Evolutionary conservation across 2,888 invertebrate species (phyloP).

Genomic region (Drosophila ustulata): DNA sequence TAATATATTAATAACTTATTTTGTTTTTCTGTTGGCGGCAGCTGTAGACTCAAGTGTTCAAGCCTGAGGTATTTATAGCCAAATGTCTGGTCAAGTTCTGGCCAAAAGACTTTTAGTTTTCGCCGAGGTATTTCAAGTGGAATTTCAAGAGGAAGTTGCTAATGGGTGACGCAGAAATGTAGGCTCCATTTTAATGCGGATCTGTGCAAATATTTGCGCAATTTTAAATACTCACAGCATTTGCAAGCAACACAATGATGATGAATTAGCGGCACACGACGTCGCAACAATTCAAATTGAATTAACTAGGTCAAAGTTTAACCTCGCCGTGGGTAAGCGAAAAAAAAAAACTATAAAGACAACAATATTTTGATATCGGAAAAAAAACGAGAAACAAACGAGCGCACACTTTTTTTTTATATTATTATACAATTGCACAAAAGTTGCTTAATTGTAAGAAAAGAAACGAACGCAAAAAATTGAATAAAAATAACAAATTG

Average conservation of each 20-base stretch:
- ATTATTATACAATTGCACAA: conserved; percentile 62
- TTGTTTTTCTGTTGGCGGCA: conserved; percentile 33
- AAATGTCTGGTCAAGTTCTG: conserved; percentile 39
- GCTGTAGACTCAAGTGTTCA: conserved; percentile 35
- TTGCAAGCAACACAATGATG: conserved; percentile 54
- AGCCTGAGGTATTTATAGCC: conserved; percentile 44
- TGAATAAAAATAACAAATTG: conserved; percentile 46
- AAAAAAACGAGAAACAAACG: conserved; percentile 21
- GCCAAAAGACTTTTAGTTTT: conserved; percentile 44
- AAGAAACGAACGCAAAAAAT: conserved; percentile 29
- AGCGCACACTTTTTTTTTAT: conserved; percentile 29
- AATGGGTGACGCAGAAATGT: conserved; percentile 24
- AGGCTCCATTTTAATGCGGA: conserved; percentile 22
- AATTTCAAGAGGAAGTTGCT: conserved; percentile 6
- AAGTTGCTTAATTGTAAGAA: conserved; percentile 60
- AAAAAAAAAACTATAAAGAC: conserved; percentile 14
- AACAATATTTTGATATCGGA: conserved; percentile 46
- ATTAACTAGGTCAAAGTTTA: conserved; percentile 67
- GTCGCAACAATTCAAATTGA: conserved; percentile 44
- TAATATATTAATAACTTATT: conserved; percentile 53
- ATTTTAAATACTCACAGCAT: conserved; percentile 30
- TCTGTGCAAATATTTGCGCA: conserved; percentile 56
- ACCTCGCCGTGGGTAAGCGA: conserved; percentile 47
- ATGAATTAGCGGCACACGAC: conserved; percentile 52
- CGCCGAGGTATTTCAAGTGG: conserved; percentile 26